Base-by-base conservation (phyloP, 2,888 invertebrate species). In the Drosophila nigritarsus region DNA sequence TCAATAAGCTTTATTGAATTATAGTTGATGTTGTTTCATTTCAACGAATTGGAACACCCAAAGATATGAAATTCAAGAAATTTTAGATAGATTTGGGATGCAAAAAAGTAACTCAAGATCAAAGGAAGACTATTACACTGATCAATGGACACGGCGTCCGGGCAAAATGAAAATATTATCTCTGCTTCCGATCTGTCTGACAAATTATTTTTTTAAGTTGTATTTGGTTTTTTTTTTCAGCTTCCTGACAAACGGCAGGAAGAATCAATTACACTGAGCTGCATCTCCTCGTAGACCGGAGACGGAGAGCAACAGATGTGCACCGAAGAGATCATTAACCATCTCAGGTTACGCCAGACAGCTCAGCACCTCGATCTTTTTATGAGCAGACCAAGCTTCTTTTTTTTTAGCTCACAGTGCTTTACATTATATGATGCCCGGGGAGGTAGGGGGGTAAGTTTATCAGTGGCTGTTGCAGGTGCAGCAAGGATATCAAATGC, bases 141-240 rank as follows among this genome's bases (percentile, higher is more conserved):
- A 88, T 81, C 89, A 74, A 60, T 88, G 89, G 71, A 65, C 75
- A 75, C 45, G 18, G 50, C 45, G 50, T 18, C 51, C 40, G 65
- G 45, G 62, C 49, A 62, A 81, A 73, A 64, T 59, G 54, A 62
- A 70, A 72, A 60, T 65, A 66, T 67, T 62, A 81, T 63, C 87
- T 65, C 70, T 88, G 89, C 85, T 85, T 85, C 85, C 85, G 89
- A 85, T 86, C 76, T 83, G 87, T 83, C 83, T 83, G 75, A 67
- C 67, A 60, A 48, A 55, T 27, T 58, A 53, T 42, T 55, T 48
- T 61, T 55, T 69, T 13, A 45, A 45, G 8, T 15, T 45, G 24
- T 15, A 15, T 45, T 42, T 20, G 5, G 2, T 38, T 7, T 3
- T 36, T 70, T 70, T 78, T 75, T 81, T 77, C 68, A 67, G 82